Evolutionary conservation across 2,113 vertebrate species (phyloP).

Genomic region (Australoheros scitulus): DNA sequence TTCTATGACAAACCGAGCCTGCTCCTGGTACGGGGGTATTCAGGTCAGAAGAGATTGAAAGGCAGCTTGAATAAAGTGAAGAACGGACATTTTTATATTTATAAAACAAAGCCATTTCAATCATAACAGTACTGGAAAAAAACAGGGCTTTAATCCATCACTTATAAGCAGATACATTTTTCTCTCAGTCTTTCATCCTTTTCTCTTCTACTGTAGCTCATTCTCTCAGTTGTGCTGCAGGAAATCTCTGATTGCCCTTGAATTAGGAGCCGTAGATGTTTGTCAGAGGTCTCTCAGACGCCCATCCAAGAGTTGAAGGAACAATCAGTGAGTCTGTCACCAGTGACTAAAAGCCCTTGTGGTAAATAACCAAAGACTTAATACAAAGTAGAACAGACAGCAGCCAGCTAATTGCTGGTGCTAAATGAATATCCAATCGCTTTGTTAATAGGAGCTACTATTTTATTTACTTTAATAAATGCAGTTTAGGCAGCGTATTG

Average conservation of each 20-base stretch:
- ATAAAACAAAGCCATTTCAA: neutral
- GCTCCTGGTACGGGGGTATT: neutral
- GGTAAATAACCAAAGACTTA: neutral
- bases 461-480: constrained; percentile 1
- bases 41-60: neutral
- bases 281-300: constrained; percentile 29
- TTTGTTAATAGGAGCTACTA: neutral
- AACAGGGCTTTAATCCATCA: neutral
- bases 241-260: constrained; percentile 44
- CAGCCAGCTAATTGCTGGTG: neutral
- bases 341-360: constrained; percentile 37
- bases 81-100: neutral
- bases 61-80: neutral
- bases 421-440: constrained; percentile 1
- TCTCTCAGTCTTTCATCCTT: constrained; percentile 8
- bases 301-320: neutral
- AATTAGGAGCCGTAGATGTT: constrained; percentile 44
- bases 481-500: neutral
- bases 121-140: neutral
- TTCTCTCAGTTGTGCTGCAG: constrained; percentile 12
- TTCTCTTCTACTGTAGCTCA: constrained; percentile 16
- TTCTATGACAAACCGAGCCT: neutral
- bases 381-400: neutral
- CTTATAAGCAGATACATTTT: neutral
- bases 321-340: constrained; percentile 44